phyloP scores from a whole-genome alignment of 2,888 invertebrate species.

The Calephelis perditalis region DNA sequence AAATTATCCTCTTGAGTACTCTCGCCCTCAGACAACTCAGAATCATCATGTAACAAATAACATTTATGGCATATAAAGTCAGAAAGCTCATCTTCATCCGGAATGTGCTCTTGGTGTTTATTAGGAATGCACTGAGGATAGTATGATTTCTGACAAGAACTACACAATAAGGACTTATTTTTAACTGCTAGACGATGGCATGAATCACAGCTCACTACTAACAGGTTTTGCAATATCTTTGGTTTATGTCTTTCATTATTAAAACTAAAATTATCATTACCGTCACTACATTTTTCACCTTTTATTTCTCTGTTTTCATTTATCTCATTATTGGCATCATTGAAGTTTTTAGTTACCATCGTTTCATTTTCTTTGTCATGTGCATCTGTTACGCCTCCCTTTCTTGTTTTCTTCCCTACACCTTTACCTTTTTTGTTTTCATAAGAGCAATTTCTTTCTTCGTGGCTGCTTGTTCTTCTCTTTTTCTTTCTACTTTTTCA shows the following conservation, averaged over 20 bases:
- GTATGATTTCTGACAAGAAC: background rate
- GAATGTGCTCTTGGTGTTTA: background rate
- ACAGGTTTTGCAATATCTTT: background rate
- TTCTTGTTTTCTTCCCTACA: background rate
- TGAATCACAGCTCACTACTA: background rate
- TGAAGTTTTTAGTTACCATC: background rate
- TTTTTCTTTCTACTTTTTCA: background rate
- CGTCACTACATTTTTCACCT: background rate
- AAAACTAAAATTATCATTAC: background rate
- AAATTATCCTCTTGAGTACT: background rate
- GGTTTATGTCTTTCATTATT: background rate
- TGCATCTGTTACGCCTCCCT: background rate
- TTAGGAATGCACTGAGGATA: background rate
- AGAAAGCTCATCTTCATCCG: background rate
- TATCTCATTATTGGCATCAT: background rate
- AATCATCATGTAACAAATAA: background rate
- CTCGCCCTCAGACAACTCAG: background rate
- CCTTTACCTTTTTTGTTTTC: background rate
- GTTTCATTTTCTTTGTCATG: background rate
- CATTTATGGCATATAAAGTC: background rate
- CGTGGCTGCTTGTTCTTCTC: background rate
- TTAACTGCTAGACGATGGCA: background rate
- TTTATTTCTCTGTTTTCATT: too few species aligned
- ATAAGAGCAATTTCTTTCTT: background rate
- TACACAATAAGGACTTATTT: background rate